Evolutionary conservation across 2,888 invertebrate species (phyloP).

Genomic region (Cheilosia grossa): DNA sequence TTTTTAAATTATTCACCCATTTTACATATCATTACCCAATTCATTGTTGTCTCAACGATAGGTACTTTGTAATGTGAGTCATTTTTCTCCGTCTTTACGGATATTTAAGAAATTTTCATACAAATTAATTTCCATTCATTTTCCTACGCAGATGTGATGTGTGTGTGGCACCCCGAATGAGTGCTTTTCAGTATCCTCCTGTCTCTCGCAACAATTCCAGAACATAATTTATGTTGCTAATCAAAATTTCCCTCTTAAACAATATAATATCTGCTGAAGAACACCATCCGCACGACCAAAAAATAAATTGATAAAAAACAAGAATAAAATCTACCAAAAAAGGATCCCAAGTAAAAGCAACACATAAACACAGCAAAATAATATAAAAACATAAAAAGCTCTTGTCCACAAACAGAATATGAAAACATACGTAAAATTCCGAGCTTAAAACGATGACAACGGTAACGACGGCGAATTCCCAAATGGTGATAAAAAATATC

Average conservation of each 20-base stretch:
- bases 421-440: conserved; percentile 39
- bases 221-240: conserved; percentile 57
- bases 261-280: conserved; percentile 16
- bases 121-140: conserved; percentile 35
- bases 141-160: background rate
- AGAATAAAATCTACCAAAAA: conserved; percentile 19
- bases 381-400: conserved; percentile 41
- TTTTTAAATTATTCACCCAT: background rate
- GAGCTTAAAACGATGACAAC: conserved; percentile 18
- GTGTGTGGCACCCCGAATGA: conserved; percentile 4
- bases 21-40: background rate
- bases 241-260: conserved; percentile 57
- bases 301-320: conserved; percentile 18
- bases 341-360: background rate
- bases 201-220: conserved; percentile 27
- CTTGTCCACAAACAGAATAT: conserved; percentile 59
- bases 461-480: conserved; percentile 41
- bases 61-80: background rate
- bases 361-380: conserved; percentile 6
- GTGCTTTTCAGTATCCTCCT: background rate
- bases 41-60: conserved; percentile 13
- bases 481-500: conserved; percentile 67
- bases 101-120: conserved; percentile 41
- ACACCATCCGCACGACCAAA: background rate
- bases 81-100: background rate